phyloP scores from a whole-genome alignment of 2,888 invertebrate genomes.

The Lochmaea crataegi region DNA sequence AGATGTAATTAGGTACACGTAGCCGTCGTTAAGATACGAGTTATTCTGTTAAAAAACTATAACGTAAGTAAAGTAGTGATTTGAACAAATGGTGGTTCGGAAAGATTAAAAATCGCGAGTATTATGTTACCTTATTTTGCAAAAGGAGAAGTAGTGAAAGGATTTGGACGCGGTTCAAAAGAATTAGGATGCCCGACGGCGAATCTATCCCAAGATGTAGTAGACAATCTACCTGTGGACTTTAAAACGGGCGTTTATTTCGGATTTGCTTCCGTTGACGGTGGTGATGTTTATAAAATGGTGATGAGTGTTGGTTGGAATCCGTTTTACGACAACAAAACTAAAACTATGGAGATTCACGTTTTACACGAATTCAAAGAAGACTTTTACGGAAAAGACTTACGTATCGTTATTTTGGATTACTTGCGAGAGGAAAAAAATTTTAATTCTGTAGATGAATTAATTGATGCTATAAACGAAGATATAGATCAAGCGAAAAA shows the following conservation, averaged over 20 bases:
- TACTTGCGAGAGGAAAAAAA: constrained; percentile 87
- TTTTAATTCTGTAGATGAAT: constrained; percentile 79
- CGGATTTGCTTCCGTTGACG: constrained; percentile 89
- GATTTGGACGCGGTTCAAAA: constrained; percentile 97
- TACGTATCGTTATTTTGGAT: constrained; percentile 84
- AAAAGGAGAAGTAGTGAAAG: constrained; percentile 85
- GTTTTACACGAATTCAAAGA: constrained; percentile 83
- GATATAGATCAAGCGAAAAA: constrained; percentile 80
- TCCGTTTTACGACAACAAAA: constrained; percentile 91
- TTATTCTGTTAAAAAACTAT: too few relatives aligned
- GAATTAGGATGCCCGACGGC: constrained; percentile 96
- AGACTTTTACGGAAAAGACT: constrained; percentile 87
- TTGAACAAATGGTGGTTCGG: not conserved
- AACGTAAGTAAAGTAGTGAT: too few relatives aligned
- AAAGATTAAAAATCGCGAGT: not conserved
- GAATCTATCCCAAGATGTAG: constrained; percentile 83
- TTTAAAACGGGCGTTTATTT: constrained; percentile 90
- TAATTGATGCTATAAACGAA: constrained; percentile 80
- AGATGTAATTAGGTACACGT: too few relatives aligned
- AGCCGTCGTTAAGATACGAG: too few relatives aligned
- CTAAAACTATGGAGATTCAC: constrained; percentile 95
- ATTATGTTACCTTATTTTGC: constrained; percentile 77
- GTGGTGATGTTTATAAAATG: constrained; percentile 84
- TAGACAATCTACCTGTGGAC: constrained; percentile 78
- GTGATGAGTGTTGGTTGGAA: constrained; percentile 98